These are phyloP conservation scores for Thamnophis elegans DNA, from an alignment of 2,797 vertebrate genomes.

Conservation along the genomic window DNA sequence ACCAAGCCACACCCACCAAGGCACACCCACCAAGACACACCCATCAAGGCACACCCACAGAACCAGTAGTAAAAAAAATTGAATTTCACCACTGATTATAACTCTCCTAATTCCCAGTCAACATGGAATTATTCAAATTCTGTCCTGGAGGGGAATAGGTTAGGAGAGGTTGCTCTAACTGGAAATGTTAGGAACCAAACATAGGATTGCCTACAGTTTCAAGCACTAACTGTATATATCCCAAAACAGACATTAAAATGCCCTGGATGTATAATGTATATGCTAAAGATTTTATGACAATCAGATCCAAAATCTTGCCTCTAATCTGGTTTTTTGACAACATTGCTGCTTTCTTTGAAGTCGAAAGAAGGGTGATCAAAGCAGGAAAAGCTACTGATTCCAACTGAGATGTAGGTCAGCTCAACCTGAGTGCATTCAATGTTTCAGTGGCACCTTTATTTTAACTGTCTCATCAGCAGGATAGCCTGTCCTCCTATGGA, in stretches of 20 bases:
- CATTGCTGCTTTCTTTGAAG: neutral
- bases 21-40: no score
- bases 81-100: neutral
- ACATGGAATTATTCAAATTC: neutral
- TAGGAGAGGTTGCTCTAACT: neutral
- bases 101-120: neutral
- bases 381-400: neutral
- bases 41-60: no score
- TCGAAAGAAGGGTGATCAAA: neutral
- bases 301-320: neutral
- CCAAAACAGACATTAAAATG: neutral
- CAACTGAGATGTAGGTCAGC: neutral
- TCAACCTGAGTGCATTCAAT: neutral
- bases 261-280: neutral
- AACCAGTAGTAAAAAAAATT: no score
- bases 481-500: neutral
- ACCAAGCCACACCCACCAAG: no score
- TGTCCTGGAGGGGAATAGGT: neutral
- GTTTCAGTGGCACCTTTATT: neutral
- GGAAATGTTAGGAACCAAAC: neutral
- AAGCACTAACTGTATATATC: neutral
- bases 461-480: neutral
- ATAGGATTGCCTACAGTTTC: neutral
- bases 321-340: neutral
- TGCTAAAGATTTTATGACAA: neutral